A percentile compares a stretch with the other conserved stretches of the same genome.
Conservation (phyloP, 2,888 invertebrate genomes). For the Hedya salicella region DNA sequence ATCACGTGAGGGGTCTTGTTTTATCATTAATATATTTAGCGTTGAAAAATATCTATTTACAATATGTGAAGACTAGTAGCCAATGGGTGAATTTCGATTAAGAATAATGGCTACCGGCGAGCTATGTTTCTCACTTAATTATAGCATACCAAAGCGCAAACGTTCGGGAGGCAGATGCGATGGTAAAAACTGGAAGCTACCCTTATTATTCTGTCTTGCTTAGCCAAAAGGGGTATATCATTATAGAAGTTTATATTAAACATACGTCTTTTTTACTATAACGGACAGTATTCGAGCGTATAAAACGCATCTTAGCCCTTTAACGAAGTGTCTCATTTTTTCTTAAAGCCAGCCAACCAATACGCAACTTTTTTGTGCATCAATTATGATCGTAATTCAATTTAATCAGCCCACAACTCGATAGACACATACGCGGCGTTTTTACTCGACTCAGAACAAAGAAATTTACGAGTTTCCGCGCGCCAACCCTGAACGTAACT, state of each 20-base stretch:
- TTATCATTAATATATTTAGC: not conserved
- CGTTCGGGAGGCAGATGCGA: slow-evolving; percentile 64
- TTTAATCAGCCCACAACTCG: slow-evolving; percentile 59
- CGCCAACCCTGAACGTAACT: slow-evolving; percentile 28
- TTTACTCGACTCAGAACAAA: slow-evolving; percentile 24
- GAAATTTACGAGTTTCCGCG: slow-evolving; percentile 13
- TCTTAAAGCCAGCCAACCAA: slow-evolving; percentile 51
- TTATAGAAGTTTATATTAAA: not conserved
- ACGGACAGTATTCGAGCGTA: slow-evolving; percentile 54
- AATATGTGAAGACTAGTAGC: slow-evolving; percentile 40
- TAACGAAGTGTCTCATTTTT: slow-evolving; percentile 62
- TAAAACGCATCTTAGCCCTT: slow-evolving; percentile 52
- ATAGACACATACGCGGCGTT: slow-evolving; percentile 47
- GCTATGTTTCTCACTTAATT: slow-evolving; percentile 75
- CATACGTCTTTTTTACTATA: not conserved
- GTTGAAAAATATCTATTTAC: not conserved
- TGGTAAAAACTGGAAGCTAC: slow-evolving; percentile 65
- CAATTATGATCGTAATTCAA: slow-evolving; percentile 58
- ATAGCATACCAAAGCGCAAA: slow-evolving; percentile 65
- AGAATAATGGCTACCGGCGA: slow-evolving; percentile 61
- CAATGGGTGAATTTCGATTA: slow-evolving; percentile 53
- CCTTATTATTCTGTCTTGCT: slow-evolving; percentile 52
- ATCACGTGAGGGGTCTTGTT: not conserved
- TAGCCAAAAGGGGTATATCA: not conserved
- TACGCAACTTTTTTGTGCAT: slow-evolving; percentile 55